Evolutionary conservation across 2,888 invertebrate genomes (phyloP).

Genomic region (Andrena minutula): DNA sequence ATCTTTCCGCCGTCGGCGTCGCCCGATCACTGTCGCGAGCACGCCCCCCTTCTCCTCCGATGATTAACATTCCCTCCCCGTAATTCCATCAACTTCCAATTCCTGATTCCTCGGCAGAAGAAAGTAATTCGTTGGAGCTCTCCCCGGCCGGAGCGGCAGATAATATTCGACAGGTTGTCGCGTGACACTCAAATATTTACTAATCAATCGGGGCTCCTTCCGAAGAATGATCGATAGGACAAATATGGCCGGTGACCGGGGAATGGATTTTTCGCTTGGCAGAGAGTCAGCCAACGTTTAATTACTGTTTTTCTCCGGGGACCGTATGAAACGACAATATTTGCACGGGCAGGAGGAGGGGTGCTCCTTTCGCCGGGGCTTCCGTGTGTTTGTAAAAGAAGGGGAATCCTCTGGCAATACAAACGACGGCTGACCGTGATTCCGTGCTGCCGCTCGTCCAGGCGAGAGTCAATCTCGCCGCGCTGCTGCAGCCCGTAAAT

Average conservation of each 20-base stretch:
- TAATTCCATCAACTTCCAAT: too few relatives aligned
- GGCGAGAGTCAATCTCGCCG: conserved; percentile 64
- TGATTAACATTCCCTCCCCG: background rate
- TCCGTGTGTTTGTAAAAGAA: conserved; percentile 24
- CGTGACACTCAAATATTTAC: conserved; percentile 19
- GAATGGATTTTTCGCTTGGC: background rate
- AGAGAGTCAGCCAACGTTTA: conserved; percentile 6
- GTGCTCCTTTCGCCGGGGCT: background rate
- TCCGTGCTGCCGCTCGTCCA: conserved; percentile 38
- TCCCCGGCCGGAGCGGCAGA: background rate
- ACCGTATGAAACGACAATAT: conserved; percentile 42
- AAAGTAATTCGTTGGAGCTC: background rate
- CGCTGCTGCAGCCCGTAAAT: conserved; percentile 62
- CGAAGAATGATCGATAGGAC: conserved; percentile 17
- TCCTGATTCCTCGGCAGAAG: background rate
- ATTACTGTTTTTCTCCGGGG: conserved; percentile 21
- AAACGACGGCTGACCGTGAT: conserved; percentile 44
- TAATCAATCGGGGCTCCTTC: conserved; percentile 1
- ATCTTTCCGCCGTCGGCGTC: conserved; percentile 1
- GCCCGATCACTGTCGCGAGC: conserved; percentile 1
- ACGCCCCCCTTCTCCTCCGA: background rate
- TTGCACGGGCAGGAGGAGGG: background rate
- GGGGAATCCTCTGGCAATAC: conserved; percentile 56
- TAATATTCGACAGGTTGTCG: background rate
- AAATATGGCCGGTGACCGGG: background rate